Evolutionary conservation across 2,113 vertebrate genomes (phyloP).

Genomic region (Ranitomeya imitator): DNA sequence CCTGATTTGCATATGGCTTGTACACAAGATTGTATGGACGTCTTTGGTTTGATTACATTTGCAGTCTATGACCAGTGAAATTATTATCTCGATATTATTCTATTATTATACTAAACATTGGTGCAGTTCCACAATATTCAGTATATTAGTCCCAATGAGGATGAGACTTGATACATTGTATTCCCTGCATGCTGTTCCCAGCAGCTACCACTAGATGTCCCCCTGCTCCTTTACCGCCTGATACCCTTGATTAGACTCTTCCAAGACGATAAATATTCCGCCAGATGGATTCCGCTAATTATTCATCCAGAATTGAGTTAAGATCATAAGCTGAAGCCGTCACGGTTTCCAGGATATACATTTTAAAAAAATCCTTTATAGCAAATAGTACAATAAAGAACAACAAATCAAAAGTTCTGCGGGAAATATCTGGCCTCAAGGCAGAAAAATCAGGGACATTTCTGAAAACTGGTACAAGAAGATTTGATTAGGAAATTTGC

Average conservation of each 20-base stretch:
- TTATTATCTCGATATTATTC: too few relatives aligned
- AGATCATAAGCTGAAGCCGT: neutral
- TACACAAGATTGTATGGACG: too few relatives aligned
- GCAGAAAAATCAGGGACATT: neutral
- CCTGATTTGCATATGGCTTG: too few relatives aligned
- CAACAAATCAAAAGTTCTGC: neutral
- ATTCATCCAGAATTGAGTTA: conserved; percentile 39
- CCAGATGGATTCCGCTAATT: conserved; percentile 43
- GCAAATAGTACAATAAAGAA: conserved; percentile 24
- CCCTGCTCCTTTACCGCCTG: neutral
- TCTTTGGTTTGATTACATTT: too few relatives aligned
- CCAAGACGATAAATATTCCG: neutral
- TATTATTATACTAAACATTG: too few relatives aligned
- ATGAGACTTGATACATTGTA: neutral
- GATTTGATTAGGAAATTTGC: neutral
- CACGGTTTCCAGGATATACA: conserved; percentile 22
- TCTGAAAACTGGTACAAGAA: neutral
- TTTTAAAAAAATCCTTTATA: neutral
- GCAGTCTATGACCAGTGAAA: too few relatives aligned
- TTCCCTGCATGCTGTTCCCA: neutral
- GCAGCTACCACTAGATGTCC: neutral
- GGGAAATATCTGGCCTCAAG: neutral
- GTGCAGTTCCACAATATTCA: too few relatives aligned
- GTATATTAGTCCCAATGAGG: too few relatives aligned
- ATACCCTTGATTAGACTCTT: neutral